Base-by-base conservation (phyloP, 2,113 vertebrate species). In the Amphiprion ocellaris region DNA sequence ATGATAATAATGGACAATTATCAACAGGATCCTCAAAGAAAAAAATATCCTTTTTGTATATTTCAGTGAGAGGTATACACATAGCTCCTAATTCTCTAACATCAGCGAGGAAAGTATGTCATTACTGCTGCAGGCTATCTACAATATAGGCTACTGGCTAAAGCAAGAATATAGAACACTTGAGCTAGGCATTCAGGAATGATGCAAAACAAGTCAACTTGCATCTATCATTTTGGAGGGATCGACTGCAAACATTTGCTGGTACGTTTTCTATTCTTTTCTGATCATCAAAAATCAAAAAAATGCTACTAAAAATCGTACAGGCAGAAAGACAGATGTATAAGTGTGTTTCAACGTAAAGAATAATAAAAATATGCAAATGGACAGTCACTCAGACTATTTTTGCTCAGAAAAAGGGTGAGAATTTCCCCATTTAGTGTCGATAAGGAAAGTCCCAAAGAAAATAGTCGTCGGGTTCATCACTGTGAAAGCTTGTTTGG, bases 241-340 rank as follows among this genome's bases (percentile, higher is more conserved):
- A 81, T n/a, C 50, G 24, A 52, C 44, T 73, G 73, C 62, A 70
- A 85, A 62, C 9, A 55, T 71, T 83, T 74, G 58, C 69, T 78
- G 73, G 76, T 60, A 65, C 19, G n/a, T 59, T 72, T 74, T 59
- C 28, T 4, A 46, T 74, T 66, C 1, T 47, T 39, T 55, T 66
- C 37, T 54, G 39, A 77, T 67, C 46, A 74, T 58, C 23, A 79
- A 81, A 80, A 73, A 54, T 24, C 24, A 62, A 63, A 79, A 67
- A 84, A 82, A 88, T 82, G 59, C 82, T 81, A 87, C 71, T 64
- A 52, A 83, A 78, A 83, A 82, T 68, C 55, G 58, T 60, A 66
- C 54, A 74, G 55, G 59, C 63, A 73, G 47, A 65, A 77, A 66
- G 44, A 65, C 14, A 37, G 10, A 60, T 30, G 46, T 67, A 49